Evolutionary conservation across 2,113 vertebrate species (phyloP).

Genomic region (Mobula birostris): DNA sequence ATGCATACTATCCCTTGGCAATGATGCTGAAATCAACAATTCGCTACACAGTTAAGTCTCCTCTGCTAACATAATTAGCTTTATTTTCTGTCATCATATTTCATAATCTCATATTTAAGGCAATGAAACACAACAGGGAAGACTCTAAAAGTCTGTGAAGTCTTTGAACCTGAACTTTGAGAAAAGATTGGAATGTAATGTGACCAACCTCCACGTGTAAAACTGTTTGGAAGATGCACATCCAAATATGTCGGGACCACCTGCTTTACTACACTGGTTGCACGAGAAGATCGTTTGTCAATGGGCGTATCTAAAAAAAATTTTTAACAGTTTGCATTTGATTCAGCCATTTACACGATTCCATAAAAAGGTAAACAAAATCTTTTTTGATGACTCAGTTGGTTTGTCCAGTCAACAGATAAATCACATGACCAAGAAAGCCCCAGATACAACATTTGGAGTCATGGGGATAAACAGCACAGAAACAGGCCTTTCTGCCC

Average conservation of each 20-base stretch:
- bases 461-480: too few species aligned
- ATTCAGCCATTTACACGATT: background rate
- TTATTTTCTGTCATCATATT: background rate
- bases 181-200: background rate
- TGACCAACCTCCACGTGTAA: constrained; percentile 88
- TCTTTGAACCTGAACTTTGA: constrained; percentile 17
- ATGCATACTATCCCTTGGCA: background rate
- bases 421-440: background rate
- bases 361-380: background rate
- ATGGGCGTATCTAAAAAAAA: constrained; percentile 69
- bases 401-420: background rate
- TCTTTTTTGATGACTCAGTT: background rate
- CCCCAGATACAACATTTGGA: background rate
- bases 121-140: background rate
- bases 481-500: too few species aligned
- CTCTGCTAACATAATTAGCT: background rate
- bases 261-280: constrained; percentile 79
- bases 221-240: constrained; percentile 89
- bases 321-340: background rate
- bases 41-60: background rate
- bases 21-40: background rate
- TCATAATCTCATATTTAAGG: background rate
- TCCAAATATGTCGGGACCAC: constrained; percentile 91
- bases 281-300: constrained; percentile 81
- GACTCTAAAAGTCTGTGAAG: background rate